Base-by-base conservation (phyloP, 1,140 invertebrate genomes). In the Linepithema humile region DNA sequence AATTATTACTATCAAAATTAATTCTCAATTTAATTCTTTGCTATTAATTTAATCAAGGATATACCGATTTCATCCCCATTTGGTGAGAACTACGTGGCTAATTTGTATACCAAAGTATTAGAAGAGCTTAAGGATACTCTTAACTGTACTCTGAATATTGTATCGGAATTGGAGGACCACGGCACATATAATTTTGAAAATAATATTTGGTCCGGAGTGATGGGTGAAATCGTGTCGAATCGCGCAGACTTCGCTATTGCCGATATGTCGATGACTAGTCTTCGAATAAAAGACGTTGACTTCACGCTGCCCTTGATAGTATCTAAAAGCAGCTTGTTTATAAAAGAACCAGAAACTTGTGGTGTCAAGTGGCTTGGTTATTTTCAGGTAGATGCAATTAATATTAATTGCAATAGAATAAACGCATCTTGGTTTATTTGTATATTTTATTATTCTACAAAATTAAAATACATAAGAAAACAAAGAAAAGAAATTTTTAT, bases 281-380 rank as follows among this genome's bases (percentile, higher is more conserved):
- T 35, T 0, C 83, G 92, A 23, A 23, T 91, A 0, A 26, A 84
- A 17, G 83, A 67, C 20, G 83, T 92, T 9, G 91, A 92, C 62
- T 93, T 89, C 20, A 89, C 89, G 6, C 7, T 83, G 3, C 90
- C 92, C 0, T 43, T 93, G 32, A 12, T 91, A 29, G 50, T 88
- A 6, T 67, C 86, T 0, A 57, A 40, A 7, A 84, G 57, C 3
- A 32, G 7, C 7, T 40, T 92, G 1, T 91, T 83, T n/a, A 23
- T 91, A 10, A 90, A 78, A 17, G 55, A 90, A 80, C 87, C 86
- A 7, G 48, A 65, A 2, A 20, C 74, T 0, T 73, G 84, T 10
- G 59, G 62, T 0, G 77, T 91, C 6, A 86, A 88, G 12, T 92
- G 91, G 91, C 74, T 80, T 10, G 85, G 90, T 17, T 92, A 92